A percentile compares a stretch with the other conserved stretches of the same genome.
These are phyloP conservation scores for Phanerotoma sp. DNA, from an alignment of 2,888 invertebrate genomes.

Conservation along the genomic window DNA sequence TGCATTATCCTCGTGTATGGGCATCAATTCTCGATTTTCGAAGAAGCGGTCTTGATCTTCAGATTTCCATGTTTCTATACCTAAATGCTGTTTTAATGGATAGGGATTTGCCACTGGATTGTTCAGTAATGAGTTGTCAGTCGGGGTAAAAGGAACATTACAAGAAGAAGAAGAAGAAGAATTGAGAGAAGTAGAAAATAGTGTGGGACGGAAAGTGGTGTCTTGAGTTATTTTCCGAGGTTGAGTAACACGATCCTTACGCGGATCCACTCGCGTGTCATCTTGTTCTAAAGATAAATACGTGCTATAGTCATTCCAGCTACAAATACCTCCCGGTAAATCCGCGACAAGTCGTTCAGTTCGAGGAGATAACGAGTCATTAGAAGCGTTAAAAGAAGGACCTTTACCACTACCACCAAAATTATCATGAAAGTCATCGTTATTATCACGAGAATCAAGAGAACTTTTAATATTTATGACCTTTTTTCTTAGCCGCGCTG, in stretches of 20 bases:
- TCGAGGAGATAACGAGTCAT: slow-evolving; percentile 49
- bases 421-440: slow-evolving; percentile 53
- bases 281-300: slow-evolving; percentile 66
- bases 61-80: slow-evolving; percentile 46
- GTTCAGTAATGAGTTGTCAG: slow-evolving; percentile 5
- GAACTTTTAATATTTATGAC: slow-evolving; percentile 31
- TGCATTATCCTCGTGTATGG: slow-evolving; percentile 42
- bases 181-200: neutral
- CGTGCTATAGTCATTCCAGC: slow-evolving; percentile 80
- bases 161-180: slow-evolving; percentile 13
- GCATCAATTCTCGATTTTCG: slow-evolving; percentile 40
- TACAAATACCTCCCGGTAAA: slow-evolving; percentile 77
- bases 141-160: slow-evolving; percentile 5
- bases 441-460: slow-evolving; percentile 36
- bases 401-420: slow-evolving; percentile 59
- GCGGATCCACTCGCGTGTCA: slow-evolving; percentile 27
- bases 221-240: slow-evolving; percentile 24
- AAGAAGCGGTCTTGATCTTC: slow-evolving; percentile 41
- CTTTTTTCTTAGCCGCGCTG: slow-evolving; percentile 57
- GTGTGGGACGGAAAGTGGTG: slow-evolving; percentile 13
- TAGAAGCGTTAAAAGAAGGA: slow-evolving; percentile 31
- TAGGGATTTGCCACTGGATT: slow-evolving; percentile 23
- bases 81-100: slow-evolving; percentile 45
- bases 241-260: slow-evolving; percentile 32
- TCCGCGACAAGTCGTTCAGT: slow-evolving; percentile 71